Evolutionary conservation across 2,888 invertebrate genomes (phyloP).

Genomic region (Hydraecia micacea): DNA sequence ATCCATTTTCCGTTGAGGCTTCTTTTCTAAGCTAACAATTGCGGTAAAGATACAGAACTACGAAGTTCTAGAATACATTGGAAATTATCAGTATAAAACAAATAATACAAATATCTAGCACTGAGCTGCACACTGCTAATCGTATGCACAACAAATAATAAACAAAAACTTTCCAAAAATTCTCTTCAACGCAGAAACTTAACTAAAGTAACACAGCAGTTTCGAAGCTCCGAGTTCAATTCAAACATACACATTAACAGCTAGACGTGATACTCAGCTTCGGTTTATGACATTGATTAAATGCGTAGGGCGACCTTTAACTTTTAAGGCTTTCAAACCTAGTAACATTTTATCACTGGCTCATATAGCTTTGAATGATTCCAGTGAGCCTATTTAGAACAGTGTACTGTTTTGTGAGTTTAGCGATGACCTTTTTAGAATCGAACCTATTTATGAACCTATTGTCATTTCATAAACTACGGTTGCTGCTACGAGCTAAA

Average conservation of each 20-base stretch:
- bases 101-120: neutral
- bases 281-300: slow-evolving; percentile 24
- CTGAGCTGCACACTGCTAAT: neutral
- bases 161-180: neutral
- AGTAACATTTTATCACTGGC: slow-evolving; percentile 30
- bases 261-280: neutral
- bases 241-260: neutral
- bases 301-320: slow-evolving; percentile 28
- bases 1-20: neutral
- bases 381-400: slow-evolving; percentile 11
- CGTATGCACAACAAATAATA: neutral
- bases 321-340: slow-evolving; percentile 6
- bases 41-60: neutral
- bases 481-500: neutral
- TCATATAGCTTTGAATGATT: slow-evolving; percentile 10
- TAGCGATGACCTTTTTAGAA: neutral
- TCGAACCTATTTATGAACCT: neutral
- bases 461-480: neutral
- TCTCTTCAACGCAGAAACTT: neutral
- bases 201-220: neutral
- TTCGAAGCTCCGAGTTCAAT: neutral
- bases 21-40: neutral
- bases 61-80: neutral
- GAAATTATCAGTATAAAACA: neutral
- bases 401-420: neutral